Evolutionary conservation across 2,113 vertebrate species (phyloP).

Genomic region (Peromyscus polionotus): DNA sequence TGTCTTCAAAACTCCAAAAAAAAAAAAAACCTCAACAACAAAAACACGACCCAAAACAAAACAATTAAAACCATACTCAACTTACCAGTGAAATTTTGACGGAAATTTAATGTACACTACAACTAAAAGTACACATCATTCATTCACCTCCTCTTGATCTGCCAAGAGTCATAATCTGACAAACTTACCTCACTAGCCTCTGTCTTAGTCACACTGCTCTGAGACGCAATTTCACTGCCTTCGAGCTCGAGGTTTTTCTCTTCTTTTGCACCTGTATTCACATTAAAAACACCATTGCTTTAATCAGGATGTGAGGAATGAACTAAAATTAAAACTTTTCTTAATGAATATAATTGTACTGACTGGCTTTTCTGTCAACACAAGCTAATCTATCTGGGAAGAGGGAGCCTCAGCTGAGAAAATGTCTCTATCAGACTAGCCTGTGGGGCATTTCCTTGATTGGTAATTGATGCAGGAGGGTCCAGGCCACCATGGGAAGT

Average conservation of each 20-base stretch:
- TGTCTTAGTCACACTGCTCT: conserved; percentile 45
- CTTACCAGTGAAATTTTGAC: neutral
- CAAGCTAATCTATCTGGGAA: neutral
- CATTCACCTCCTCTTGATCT: neutral
- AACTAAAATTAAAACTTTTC: neutral
- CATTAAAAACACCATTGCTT: conserved; percentile 39
- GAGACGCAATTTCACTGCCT: conserved; percentile 78
- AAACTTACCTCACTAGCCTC: conserved; percentile 83
- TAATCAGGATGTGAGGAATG: neutral
- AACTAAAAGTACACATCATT: conserved; percentile 16
- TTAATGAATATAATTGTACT: neutral
- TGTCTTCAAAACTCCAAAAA: neutral
- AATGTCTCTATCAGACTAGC: neutral
- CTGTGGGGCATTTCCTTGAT: neutral
- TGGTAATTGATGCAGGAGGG: neutral
- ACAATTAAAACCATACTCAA: neutral
- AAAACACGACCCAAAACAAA: neutral
- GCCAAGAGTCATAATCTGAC: neutral
- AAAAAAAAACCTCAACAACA: neutral
- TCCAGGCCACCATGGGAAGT: neutral
- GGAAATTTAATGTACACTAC: neutral
- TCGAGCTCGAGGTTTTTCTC: conserved; percentile 81
- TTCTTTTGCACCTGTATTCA: conserved; percentile 83
- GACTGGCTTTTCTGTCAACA: neutral
- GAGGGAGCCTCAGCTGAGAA: neutral